Percentiles rank a stretch among this genome's conserved stretches.
These are phyloP conservation scores for Damaliscus lunatus DNA, from an alignment of 2,113 vertebrate genomes.

Conservation along the genomic window DNA sequence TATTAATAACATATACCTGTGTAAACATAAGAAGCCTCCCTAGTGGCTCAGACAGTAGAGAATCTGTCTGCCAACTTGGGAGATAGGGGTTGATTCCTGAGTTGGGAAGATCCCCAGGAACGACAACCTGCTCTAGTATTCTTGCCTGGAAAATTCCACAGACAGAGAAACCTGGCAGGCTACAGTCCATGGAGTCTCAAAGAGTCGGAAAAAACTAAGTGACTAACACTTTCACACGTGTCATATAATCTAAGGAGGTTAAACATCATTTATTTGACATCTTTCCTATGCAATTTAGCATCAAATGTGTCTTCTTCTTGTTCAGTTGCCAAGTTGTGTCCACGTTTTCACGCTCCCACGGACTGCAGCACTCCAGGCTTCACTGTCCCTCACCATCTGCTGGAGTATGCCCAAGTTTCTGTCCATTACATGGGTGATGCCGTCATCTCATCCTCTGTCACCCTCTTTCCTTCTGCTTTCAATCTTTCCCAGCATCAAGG, in stretches of 20 bases:
- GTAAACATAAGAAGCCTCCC: background rate
- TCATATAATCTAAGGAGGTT: background rate
- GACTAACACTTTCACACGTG: background rate
- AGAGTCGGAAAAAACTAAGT: background rate
- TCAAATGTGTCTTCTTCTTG: background rate
- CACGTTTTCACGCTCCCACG: fast-evolving
- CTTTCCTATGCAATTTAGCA: background rate
- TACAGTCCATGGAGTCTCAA: background rate
- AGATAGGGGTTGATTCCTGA: background rate
- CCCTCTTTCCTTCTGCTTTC: background rate
- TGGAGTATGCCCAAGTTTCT: background rate
- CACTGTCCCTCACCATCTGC: background rate
- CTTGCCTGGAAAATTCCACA: background rate
- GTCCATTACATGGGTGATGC: background rate
- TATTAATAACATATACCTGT: background rate
- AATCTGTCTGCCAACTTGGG: background rate
- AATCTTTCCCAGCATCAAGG: background rate
- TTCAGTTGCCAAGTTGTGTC: background rate
- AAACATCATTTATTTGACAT: background rate
- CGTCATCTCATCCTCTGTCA: background rate
- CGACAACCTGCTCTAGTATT: background rate
- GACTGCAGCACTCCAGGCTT: background rate
- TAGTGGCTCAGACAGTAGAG: background rate
- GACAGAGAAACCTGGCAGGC: background rate
- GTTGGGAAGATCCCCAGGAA: background rate